Conservation (phyloP, 2,888 invertebrate species). For the Eupelmus urozonus region DNA sequence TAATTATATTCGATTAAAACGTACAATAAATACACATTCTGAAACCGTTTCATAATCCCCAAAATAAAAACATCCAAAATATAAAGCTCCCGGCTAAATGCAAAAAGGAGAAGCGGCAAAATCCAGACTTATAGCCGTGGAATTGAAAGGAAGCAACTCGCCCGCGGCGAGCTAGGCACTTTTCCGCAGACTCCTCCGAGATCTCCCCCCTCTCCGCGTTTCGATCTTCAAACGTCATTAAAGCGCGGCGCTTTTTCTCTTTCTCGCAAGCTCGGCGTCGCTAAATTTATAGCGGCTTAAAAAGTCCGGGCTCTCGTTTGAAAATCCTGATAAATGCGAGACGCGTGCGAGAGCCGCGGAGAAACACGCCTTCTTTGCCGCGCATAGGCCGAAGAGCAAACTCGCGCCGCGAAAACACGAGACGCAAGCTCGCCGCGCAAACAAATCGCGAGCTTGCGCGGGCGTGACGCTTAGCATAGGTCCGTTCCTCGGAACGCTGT, state of each 20-base stretch:
- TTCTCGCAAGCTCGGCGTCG: slow-evolving; percentile 62
- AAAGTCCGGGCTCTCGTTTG: slow-evolving; percentile 80
- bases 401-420: slow-evolving; percentile 47
- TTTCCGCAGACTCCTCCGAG: slow-evolving; percentile 53
- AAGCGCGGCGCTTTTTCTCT: slow-evolving; percentile 61
- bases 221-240: slow-evolving; percentile 72
- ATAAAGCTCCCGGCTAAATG: slow-evolving; percentile 5
- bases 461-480: background rate
- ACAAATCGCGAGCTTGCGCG: background rate
- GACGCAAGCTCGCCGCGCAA: background rate
- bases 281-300: slow-evolving; percentile 77
- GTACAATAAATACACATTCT: too few species aligned
- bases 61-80: slow-evolving; percentile 12
- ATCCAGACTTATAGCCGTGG: slow-evolving; percentile 56
- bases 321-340: slow-evolving; percentile 84
- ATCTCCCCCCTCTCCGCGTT: background rate
- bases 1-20: too few species aligned
- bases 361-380: background rate
- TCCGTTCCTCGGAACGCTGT: background rate
- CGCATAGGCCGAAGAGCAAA: slow-evolving; percentile 75
- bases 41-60: background rate
- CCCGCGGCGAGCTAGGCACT: slow-evolving; percentile 30
- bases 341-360: slow-evolving; percentile 56
- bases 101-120: slow-evolving; percentile 35
- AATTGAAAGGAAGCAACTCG: slow-evolving; percentile 51